These are phyloP conservation scores for Cervus canadensis DNA, from an alignment of 2,113 vertebrate genomes.

Conservation along the genomic window DNA sequence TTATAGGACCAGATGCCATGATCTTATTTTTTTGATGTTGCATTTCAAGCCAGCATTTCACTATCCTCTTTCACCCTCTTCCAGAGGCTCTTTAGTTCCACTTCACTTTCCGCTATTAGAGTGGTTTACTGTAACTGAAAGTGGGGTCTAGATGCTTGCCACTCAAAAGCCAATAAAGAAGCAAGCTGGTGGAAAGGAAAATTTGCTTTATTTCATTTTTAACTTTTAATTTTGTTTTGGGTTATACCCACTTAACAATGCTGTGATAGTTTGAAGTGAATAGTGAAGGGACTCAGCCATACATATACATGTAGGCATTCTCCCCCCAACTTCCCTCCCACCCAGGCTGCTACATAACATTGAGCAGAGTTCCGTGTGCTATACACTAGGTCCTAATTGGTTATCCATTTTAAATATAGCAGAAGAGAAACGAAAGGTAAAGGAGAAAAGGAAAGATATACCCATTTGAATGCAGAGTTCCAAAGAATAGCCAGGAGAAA, in stretches of 20 bases:
- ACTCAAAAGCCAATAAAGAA: background rate
- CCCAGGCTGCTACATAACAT: background rate
- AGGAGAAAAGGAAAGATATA: background rate
- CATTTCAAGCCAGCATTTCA: background rate
- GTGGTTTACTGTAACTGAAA: background rate
- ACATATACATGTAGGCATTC: background rate
- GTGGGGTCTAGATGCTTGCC: background rate
- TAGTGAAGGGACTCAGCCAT: background rate
- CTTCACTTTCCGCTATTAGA: background rate
- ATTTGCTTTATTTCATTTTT: background rate
- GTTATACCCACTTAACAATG: background rate
- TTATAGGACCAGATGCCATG: background rate
- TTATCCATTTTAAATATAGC: background rate
- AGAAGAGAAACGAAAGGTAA: background rate
- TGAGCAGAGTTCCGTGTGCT: background rate
- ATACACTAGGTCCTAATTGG: background rate
- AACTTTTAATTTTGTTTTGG: background rate
- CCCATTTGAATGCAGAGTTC: background rate
- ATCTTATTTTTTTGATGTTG: background rate
- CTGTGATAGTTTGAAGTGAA: background rate
- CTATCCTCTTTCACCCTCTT: background rate
- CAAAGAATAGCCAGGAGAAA: background rate
- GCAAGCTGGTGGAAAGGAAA: background rate
- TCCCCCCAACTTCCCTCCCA: background rate
- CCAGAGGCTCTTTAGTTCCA: background rate